Conservation (phyloP, 2,113 vertebrate species). For the Galeopterus variegatus region DNA sequence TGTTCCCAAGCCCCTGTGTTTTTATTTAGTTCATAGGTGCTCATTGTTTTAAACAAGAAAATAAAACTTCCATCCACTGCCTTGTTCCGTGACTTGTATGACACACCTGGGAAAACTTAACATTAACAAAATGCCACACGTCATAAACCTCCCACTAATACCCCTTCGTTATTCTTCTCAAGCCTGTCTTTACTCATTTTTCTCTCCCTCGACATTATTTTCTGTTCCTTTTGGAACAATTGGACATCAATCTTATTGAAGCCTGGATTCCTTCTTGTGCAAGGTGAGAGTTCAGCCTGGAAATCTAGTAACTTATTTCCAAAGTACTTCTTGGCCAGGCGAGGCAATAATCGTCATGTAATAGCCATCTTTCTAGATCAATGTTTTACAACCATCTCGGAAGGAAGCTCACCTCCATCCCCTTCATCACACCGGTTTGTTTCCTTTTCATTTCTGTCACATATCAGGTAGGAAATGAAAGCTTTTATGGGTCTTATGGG, state of each 20-base stretch:
- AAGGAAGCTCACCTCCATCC: background rate
- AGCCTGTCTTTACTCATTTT: constrained; percentile 60
- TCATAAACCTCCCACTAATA: constrained; percentile 61
- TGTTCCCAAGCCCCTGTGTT: background rate
- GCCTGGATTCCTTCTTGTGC: background rate
- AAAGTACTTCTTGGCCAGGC: background rate
- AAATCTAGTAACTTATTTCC: constrained; percentile 24
- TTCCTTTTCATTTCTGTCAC: background rate
- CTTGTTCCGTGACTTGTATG: constrained; percentile 54
- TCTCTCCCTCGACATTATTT: constrained; percentile 67
- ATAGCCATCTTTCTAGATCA: background rate
- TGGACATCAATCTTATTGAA: constrained; percentile 61
- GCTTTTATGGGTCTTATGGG: background rate
- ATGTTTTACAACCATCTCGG: background rate
- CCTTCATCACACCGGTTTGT: background rate
- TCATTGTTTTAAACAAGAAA: constrained; percentile 72
- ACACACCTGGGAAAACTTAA: constrained; percentile 75
- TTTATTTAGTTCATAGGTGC: constrained; percentile 51
- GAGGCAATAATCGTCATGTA: background rate
- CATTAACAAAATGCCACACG: constrained; percentile 77
- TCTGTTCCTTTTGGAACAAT: background rate
- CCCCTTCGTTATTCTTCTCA: constrained; percentile 66
- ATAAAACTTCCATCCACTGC: constrained; percentile 72
- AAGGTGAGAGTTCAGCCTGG: background rate
- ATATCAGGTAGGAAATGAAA: background rate